phyloP scores from a whole-genome alignment of 2,797 vertebrate genomes.

The Chiloscyllium punctatum region DNA sequence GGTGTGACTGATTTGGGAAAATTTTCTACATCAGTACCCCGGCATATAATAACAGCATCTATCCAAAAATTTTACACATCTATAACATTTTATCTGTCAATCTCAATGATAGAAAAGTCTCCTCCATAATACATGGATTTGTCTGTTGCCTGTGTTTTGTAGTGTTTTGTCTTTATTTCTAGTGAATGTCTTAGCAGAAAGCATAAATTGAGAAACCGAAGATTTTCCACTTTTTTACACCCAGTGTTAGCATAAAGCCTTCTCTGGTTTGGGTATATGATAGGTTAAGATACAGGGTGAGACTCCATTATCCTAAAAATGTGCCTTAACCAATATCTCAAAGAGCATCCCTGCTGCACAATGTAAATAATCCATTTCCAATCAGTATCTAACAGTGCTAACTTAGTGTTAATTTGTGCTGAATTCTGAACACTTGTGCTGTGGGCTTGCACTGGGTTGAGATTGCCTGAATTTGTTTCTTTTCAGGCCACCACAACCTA shows the following conservation, averaged over 20 bases:
- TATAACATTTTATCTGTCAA: background rate
- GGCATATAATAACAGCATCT: background rate
- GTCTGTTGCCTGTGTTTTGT: background rate
- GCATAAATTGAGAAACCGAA: background rate
- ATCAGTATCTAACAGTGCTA: background rate
- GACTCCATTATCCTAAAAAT: constrained; percentile 2
- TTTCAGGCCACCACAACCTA: background rate
- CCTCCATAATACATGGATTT: background rate
- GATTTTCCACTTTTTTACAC: background rate
- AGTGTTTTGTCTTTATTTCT: background rate
- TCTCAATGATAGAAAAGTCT: background rate
- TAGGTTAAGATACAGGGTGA: constrained; percentile 30
- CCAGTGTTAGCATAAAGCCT: background rate
- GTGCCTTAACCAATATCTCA: constrained; percentile 31
- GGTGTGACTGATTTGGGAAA: background rate
- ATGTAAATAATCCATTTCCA: constrained; percentile 21
- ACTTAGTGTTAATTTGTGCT: constrained; percentile 18
- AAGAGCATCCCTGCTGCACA: constrained; percentile 17
- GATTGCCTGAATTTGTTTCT: background rate
- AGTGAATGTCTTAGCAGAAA: background rate
- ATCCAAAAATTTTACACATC: background rate
- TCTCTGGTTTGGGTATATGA: background rate
- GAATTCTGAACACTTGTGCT: constrained; percentile 26
- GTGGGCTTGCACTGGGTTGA: constrained; percentile 7
- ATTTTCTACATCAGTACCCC: background rate